These are phyloP conservation scores for Spilosoma lubricipeda DNA, from an alignment of 2,888 invertebrate genomes.

Conservation along the genomic window DNA sequence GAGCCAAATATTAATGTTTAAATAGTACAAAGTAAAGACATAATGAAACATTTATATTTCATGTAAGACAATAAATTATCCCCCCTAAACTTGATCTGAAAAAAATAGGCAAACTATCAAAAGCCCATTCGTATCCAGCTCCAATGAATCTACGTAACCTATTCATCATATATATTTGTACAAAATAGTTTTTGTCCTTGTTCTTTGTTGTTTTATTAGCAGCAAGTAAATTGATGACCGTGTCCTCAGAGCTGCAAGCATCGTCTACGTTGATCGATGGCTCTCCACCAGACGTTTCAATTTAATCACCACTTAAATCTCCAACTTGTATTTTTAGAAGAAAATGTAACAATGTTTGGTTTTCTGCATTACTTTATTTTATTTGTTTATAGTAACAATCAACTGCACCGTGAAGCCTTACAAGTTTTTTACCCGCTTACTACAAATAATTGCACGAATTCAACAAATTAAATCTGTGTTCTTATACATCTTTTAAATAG, in stretches of 20 bases:
- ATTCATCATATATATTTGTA: slow-evolving; percentile 66
- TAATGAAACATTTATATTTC: background rate
- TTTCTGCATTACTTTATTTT: slow-evolving; percentile 6
- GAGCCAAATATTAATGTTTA: background rate
- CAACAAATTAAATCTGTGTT: background rate
- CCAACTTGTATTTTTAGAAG: slow-evolving; percentile 32
- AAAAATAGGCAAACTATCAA: background rate
- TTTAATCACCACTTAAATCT: slow-evolving; percentile 63
- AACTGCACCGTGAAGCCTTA: background rate
- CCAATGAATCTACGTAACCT: slow-evolving; percentile 41
- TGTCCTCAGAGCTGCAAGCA: slow-evolving; percentile 54
- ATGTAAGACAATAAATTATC: background rate
- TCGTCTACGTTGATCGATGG: slow-evolving; percentile 61
- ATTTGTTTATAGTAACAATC: background rate
- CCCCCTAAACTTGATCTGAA: background rate
- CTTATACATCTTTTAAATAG: background rate
- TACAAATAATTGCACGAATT: background rate
- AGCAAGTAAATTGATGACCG: slow-evolving; percentile 66
- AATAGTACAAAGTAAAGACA: background rate
- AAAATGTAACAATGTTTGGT: slow-evolving; percentile 23
- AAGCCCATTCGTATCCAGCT: slow-evolving; percentile 11
- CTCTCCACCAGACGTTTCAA: slow-evolving; percentile 59
- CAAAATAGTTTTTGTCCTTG: slow-evolving; percentile 67
- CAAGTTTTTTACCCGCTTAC: background rate
- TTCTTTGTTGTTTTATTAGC: slow-evolving; percentile 64